These are phyloP conservation scores for Pygocentrus nattereri DNA, from an alignment of 2,797 vertebrate species.

Conservation along the genomic window DNA sequence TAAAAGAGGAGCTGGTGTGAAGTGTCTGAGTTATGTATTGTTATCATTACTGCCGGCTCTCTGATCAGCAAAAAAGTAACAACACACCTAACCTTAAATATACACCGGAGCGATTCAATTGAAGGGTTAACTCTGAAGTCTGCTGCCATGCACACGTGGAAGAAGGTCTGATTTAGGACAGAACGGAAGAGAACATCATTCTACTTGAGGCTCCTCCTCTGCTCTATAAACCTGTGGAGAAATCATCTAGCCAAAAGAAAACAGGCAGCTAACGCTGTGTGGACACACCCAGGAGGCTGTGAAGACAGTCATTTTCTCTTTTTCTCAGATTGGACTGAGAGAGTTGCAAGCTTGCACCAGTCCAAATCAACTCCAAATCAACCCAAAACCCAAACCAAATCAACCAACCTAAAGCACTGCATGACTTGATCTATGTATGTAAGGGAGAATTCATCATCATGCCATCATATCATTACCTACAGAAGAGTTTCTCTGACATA, in stretches of 20 bases:
- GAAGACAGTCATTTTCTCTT: slow-evolving; percentile 24
- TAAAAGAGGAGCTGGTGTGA: neutral
- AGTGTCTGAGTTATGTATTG: slow-evolving; percentile 26
- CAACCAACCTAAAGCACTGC: neutral
- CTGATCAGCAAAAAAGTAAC: slow-evolving; percentile 22
- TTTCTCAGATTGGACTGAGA: slow-evolving; percentile 41
- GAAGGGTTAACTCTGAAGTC: slow-evolving; percentile 45
- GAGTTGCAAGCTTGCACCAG: slow-evolving; percentile 61
- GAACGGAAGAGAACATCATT: slow-evolving; percentile 58
- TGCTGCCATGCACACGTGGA: slow-evolving; percentile 76
- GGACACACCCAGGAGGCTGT: slow-evolving; percentile 68
- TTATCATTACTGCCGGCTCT: neutral
- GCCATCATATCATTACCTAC: neutral
- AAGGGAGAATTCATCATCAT: neutral
- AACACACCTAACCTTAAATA: slow-evolving; percentile 16
- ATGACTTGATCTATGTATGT: neutral
- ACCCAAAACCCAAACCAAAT: no score
- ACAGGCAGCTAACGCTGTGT: slow-evolving; percentile 40
- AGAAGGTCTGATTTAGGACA: slow-evolving; percentile 66
- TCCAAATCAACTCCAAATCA: no score
- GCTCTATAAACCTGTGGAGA: slow-evolving; percentile 68
- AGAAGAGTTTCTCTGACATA: no score
- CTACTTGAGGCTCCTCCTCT: slow-evolving; percentile 65
- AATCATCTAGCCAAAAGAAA: slow-evolving; percentile 60
- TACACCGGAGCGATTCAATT: neutral